Conservation (phyloP, 2,888 invertebrate species). For the Papilio demoleus region DNA sequence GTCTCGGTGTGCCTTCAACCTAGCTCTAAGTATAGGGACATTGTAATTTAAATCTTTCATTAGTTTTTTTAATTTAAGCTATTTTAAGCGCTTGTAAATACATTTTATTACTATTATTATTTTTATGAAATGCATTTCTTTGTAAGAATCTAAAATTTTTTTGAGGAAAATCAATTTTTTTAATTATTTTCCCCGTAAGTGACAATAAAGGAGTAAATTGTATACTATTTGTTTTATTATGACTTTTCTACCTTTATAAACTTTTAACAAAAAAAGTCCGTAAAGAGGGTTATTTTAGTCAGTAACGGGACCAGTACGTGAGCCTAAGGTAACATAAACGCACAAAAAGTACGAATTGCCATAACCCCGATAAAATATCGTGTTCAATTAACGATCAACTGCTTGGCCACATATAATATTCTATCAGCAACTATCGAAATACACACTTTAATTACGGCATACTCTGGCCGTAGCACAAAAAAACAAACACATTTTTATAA, state of each 20-base stretch:
- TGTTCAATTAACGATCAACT: no score
- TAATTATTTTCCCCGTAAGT: conserved; percentile 79
- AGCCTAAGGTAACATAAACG: no score
- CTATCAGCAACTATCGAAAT: no score
- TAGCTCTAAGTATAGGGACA: conserved; percentile 58
- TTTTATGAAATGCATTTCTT: conserved; percentile 81
- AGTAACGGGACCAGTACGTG: no score
- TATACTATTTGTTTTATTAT: conserved; percentile 45
- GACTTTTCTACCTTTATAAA: not conserved
- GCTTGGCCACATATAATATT: no score
- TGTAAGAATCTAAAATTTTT: conserved; percentile 69
- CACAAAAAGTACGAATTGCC: no score
- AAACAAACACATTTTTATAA: no score
- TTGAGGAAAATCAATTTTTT: conserved; percentile 75
- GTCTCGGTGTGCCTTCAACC: conserved; percentile 67
- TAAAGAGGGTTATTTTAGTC: no score
- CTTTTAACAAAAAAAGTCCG: no score
- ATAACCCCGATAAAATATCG: no score
- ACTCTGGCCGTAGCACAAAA: no score
- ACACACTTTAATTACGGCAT: no score
- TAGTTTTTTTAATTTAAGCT: conserved; percentile 54
- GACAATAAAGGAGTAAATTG: conserved; percentile 81
- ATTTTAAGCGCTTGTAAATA: conserved; percentile 72
- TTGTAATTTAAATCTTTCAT: conserved; percentile 72
- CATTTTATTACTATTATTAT: conserved; percentile 71